Evolutionary conservation across 2,888 invertebrate species (phyloP).

Genomic region (Coenonympha glycerion): DNA sequence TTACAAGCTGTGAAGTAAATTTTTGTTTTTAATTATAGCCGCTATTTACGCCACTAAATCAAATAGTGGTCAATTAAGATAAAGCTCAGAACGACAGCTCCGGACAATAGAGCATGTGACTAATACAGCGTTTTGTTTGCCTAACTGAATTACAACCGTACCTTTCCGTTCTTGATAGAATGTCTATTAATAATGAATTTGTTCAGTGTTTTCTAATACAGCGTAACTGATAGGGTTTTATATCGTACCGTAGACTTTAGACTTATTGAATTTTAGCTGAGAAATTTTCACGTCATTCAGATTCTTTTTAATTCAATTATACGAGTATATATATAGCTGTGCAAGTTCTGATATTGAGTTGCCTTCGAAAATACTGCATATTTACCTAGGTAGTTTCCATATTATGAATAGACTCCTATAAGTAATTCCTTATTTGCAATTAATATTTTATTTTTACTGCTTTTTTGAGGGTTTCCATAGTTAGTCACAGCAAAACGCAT

Average conservation of each 20-base stretch:
- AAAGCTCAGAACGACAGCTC: constrained; percentile 65
- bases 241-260: background rate
- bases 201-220: constrained; percentile 22
- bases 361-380: too few species aligned
- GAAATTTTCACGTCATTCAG: background rate
- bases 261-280: constrained; percentile 6
- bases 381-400: too few species aligned
- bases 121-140: constrained; percentile 67
- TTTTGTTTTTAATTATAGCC: constrained; percentile 38
- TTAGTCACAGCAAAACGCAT: too few species aligned
- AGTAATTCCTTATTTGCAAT: too few species aligned
- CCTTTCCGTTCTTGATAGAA: constrained; percentile 22
- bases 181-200: constrained; percentile 26
- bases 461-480: too few species aligned
- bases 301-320: too few species aligned
- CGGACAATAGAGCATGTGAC: constrained; percentile 68
- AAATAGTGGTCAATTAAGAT: constrained; percentile 74
- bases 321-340: too few species aligned
- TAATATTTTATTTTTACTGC: too few species aligned
- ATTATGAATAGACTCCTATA: too few species aligned
- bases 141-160: constrained; percentile 50
- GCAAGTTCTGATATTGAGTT: too few species aligned
- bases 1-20: constrained; percentile 21
- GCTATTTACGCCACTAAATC: constrained; percentile 58
- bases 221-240: constrained; percentile 9